Percentiles rank a stretch among this genome's conserved stretches.
Evolutionary conservation across 1,140 invertebrate genomes (phyloP).

Genomic region (Drosophila mauritiana): DNA sequence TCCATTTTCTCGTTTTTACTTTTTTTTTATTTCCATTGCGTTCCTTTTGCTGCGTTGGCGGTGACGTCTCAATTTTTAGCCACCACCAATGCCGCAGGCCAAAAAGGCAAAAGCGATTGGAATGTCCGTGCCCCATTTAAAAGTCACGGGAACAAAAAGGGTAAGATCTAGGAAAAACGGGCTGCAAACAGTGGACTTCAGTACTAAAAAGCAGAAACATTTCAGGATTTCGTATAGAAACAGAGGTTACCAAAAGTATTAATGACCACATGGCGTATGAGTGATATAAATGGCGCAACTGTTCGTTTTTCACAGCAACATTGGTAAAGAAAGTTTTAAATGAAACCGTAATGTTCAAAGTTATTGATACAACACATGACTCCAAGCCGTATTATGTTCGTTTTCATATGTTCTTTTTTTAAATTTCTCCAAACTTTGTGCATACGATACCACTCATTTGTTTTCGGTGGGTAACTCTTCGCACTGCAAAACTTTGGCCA

Average conservation of each 20-base stretch:
- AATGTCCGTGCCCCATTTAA: conserved; percentile 27
- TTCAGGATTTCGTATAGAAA: too few relatives aligned
- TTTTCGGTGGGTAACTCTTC: conserved; percentile 4
- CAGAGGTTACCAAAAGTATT: too few relatives aligned
- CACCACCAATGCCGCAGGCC: conserved; percentile 51
- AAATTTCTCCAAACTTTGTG: conserved; percentile 3
- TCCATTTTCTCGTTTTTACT: not conserved
- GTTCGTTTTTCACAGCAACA: too few relatives aligned
- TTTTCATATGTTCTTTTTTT: not conserved
- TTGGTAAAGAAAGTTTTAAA: too few relatives aligned
- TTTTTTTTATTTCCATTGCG: conserved; percentile 15
- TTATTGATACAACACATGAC: not conserved
- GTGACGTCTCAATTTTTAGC: conserved; percentile 73
- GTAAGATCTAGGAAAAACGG: conserved; percentile 15
- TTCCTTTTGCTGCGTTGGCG: conserved; percentile 61
- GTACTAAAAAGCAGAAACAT: not conserved
- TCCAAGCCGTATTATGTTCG: too few relatives aligned
- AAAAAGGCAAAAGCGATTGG: conserved; percentile 56
- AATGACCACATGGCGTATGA: too few relatives aligned
- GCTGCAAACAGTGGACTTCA: not conserved
- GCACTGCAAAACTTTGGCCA: conserved; percentile 9
- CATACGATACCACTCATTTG: conserved; percentile 3
- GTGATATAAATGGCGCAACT: too few relatives aligned
- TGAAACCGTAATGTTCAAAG: not conserved
- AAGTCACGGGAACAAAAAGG: conserved; percentile 10